Conservation (phyloP, 2,797 vertebrate genomes). For the Syncerus caffer region DNA sequence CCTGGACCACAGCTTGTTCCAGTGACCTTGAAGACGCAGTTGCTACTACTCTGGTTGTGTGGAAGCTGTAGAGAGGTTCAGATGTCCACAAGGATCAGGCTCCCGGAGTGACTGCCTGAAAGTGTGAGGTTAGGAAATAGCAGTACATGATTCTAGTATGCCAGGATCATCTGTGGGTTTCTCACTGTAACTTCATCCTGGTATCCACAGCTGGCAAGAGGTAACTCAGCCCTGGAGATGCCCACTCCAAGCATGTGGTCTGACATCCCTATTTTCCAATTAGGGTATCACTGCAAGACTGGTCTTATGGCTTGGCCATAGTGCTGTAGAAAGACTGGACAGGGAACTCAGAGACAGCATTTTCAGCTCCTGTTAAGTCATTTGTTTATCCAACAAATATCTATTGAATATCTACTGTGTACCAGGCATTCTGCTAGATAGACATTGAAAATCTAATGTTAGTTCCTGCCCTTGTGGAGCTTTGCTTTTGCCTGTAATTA, state of each 20-base stretch:
- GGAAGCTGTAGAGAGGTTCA: neutral
- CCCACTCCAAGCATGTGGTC: neutral
- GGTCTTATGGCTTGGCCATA: neutral
- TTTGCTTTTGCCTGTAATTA: neutral
- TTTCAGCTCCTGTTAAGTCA: neutral
- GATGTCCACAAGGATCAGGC: neutral
- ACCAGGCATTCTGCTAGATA: neutral
- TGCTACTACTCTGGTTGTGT: neutral
- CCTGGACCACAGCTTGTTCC: neutral
- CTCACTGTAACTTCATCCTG: neutral
- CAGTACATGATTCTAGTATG: neutral
- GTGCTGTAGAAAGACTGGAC: neutral
- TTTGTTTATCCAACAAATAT: neutral
- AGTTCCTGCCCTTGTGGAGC: neutral
- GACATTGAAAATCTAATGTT: neutral
- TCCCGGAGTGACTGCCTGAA: neutral
- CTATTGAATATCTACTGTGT: neutral
- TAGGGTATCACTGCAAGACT: neutral
- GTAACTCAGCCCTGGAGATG: neutral
- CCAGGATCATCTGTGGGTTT: neutral
- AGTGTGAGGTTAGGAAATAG: neutral
- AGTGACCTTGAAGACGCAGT: neutral
- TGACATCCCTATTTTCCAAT: neutral
- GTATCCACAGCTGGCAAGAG: neutral
- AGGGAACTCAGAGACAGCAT: neutral